Evolutionary conservation across 2,797 vertebrate genomes (phyloP).

Genomic region (Synaphobranchus kaupii): DNA sequence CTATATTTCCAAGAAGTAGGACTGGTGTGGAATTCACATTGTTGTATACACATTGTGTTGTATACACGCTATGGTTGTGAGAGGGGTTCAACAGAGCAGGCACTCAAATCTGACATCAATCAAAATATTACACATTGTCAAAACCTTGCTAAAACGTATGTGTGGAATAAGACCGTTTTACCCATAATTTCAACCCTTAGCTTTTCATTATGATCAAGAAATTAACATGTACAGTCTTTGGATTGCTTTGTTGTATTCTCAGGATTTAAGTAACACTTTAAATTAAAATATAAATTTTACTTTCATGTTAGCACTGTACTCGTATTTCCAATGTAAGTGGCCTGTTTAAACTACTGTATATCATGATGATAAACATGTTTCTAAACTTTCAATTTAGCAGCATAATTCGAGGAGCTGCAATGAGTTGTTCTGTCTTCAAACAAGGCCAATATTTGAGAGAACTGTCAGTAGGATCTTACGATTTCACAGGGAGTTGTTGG

Average conservation of each 20-base stretch:
- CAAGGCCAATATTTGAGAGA: background rate
- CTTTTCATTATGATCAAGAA: background rate
- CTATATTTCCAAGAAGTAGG: background rate
- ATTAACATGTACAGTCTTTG: background rate
- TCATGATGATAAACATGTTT: background rate
- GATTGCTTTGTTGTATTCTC: background rate
- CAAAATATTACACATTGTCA: background rate
- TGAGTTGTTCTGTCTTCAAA: background rate
- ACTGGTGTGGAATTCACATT: background rate
- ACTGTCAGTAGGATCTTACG: background rate
- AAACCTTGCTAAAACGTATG: background rate
- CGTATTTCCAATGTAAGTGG: background rate
- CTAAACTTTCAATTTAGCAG: background rate
- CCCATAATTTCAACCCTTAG: background rate
- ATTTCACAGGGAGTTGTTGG: background rate
- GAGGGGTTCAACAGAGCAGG: background rate
- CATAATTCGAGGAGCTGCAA: background rate
- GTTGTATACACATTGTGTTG: background rate
- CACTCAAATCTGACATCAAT: background rate
- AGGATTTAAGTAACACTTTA: background rate
- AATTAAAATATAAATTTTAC: background rate
- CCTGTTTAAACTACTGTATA: background rate
- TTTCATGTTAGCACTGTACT: background rate
- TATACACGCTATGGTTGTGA: background rate
- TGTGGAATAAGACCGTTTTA: background rate